A percentile compares a stretch with the other conserved stretches of the same genome.
phyloP scores from a whole-genome alignment of 2,797 vertebrate genomes.

The Staurois parvus region DNA sequence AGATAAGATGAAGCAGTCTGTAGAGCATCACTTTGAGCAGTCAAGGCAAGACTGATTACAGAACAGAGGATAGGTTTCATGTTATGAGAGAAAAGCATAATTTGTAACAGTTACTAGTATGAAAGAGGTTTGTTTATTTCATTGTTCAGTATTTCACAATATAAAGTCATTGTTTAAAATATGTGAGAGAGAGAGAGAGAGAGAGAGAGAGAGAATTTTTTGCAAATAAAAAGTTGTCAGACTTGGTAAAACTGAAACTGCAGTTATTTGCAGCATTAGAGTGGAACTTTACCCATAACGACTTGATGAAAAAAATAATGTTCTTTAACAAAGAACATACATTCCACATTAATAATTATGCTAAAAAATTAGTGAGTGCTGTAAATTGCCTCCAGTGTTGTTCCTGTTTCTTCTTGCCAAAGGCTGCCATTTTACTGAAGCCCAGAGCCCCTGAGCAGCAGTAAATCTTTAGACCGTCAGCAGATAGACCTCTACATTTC shows the following conservation, averaged over 20 bases:
- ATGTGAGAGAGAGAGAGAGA: too few species aligned
- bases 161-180: not conserved
- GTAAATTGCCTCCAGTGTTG: too few species aligned
- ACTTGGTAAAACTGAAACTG: not conserved
- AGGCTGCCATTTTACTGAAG: too few species aligned
- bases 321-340: too few species aligned
- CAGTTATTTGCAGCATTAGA: not conserved
- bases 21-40: conserved; percentile 17
- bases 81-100: not conserved
- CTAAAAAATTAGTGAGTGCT: too few species aligned
- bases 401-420: too few species aligned
- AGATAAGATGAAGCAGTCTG: conserved; percentile 5
- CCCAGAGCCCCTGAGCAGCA: too few species aligned
- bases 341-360: too few species aligned
- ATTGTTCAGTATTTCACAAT: not conserved
- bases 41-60: not conserved
- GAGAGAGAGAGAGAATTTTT: not conserved
- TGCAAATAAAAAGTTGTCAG: not conserved
- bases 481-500: too few species aligned
- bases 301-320: too few species aligned
- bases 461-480: too few species aligned
- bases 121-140: not conserved
- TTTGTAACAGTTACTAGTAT: not conserved
- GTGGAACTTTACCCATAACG: too few species aligned
- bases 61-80: not conserved